Evolutionary conservation across 1,140 invertebrate genomes (phyloP).

Genomic region (Plodia interpunctella): DNA sequence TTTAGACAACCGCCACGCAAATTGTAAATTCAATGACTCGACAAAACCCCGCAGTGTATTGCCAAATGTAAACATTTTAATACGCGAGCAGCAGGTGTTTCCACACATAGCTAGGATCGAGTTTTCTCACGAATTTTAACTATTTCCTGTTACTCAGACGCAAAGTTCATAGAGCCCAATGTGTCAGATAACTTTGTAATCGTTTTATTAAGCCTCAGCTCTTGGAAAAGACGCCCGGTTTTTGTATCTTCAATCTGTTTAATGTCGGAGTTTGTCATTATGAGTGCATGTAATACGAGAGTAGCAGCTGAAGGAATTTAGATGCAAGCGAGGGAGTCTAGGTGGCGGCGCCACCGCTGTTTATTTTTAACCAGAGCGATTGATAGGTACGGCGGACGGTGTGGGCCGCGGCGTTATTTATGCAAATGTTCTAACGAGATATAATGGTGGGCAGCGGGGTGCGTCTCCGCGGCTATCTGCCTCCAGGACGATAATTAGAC

Average conservation of each 20-base stretch:
- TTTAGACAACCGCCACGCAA: conserved; percentile 47
- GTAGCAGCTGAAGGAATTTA: conserved; percentile 17
- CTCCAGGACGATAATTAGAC: conserved; percentile 68
- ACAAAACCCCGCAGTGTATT: neutral
- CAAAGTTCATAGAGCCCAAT: conserved; percentile 43
- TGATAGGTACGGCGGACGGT: conserved; percentile 57
- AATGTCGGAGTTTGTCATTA: conserved; percentile 49
- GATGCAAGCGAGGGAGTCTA: conserved; percentile 27
- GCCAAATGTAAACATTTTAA: conserved; percentile 9
- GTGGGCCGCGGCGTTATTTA: conserved; percentile 65
- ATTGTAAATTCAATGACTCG: neutral
- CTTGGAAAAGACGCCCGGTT: conserved; percentile 37
- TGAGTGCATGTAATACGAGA: conserved; percentile 39
- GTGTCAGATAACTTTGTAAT: conserved; percentile 58
- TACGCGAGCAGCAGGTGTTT: conserved; percentile 43
- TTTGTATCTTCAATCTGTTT: conserved; percentile 52
- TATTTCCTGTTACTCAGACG: conserved; percentile 66
- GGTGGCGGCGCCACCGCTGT: conserved; percentile 43
- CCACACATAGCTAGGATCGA: conserved; percentile 33
- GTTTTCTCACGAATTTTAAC: conserved; percentile 70
- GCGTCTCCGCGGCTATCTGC: conserved; percentile 47
- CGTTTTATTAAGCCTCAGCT: conserved; percentile 49
- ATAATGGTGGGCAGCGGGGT: conserved; percentile 61
- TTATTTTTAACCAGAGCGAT: conserved; percentile 66
- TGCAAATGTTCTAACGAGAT: conserved; percentile 74